phyloP scores from a whole-genome alignment of 2,888 invertebrate genomes.

The Drosophila demipolita region DNA sequence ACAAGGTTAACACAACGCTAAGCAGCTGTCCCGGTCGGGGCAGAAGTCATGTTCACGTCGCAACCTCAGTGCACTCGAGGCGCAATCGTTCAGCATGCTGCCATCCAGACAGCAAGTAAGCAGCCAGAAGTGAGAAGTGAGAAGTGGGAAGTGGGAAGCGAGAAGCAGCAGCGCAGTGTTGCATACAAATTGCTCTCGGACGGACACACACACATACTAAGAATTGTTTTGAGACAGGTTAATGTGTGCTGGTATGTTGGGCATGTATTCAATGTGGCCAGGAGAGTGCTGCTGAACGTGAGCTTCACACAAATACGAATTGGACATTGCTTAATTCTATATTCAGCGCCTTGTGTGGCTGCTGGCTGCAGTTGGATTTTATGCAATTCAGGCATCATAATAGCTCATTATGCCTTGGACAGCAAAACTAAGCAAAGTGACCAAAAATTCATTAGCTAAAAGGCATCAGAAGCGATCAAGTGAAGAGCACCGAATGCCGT shows the following conservation, averaged over 20 bases:
- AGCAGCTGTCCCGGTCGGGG: conserved; percentile 53
- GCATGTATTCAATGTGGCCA: conserved; percentile 36
- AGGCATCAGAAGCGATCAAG: conserved; percentile 39
- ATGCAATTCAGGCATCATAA: conserved; percentile 74
- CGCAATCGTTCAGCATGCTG: conserved; percentile 74
- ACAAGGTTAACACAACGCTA: conserved; percentile 72
- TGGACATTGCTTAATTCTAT: conserved; percentile 79
- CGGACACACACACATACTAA: conserved; percentile 30
- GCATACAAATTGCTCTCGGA: conserved; percentile 75
- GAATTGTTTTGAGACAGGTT: conserved; percentile 53
- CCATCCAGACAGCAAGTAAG: conserved; percentile 34
- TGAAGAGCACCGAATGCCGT: conserved; percentile 41
- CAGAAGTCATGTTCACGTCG: conserved; percentile 38
- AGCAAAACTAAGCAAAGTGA: conserved; percentile 33
- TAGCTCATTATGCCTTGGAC: conserved; percentile 69
- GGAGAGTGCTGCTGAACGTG: conserved; percentile 65
- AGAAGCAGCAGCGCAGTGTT: conserved; percentile 41
- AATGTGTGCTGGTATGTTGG: conserved; percentile 35
- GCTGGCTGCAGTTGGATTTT: conserved; percentile 53
- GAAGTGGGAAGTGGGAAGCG: background rate
- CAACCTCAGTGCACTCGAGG: conserved; percentile 73
- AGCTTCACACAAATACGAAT: conserved; percentile 73
- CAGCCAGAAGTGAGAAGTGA: conserved; percentile 6
- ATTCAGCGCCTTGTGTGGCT: conserved; percentile 48
- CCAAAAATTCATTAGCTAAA: conserved; percentile 77